Percentiles rank a stretch among this genome's conserved stretches.
Evolutionary conservation across 2,113 vertebrate species (phyloP).

Genomic region (Indicator maculatus): DNA sequence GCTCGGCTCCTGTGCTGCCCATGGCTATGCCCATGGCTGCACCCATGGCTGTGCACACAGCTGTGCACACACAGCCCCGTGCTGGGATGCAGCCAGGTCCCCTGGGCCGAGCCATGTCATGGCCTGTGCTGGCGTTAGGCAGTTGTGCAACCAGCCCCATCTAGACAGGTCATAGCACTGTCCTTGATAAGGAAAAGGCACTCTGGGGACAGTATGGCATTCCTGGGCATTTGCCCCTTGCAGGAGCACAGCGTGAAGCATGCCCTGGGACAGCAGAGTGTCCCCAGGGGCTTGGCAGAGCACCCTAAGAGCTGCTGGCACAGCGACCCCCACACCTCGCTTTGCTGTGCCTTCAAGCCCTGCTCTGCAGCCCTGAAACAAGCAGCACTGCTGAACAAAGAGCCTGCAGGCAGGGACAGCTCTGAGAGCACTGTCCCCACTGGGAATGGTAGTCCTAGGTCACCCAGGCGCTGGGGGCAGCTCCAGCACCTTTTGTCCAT

Average conservation of each 20-base stretch:
- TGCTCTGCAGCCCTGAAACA: background rate
- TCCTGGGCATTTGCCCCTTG: background rate
- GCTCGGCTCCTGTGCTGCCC: too few species aligned
- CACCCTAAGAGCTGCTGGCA: background rate
- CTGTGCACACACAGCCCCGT: background rate
- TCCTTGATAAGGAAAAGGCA: background rate
- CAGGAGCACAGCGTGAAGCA: background rate
- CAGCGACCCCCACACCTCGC: background rate
- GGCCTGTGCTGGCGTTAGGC: background rate
- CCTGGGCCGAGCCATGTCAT: background rate
- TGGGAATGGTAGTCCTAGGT: background rate
- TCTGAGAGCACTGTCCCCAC: background rate
- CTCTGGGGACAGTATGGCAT: background rate
- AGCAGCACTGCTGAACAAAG: conserved; percentile 4
- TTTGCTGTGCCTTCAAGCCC: background rate
- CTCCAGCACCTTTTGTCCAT: conserved; percentile 43
- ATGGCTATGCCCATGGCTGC: too few species aligned
- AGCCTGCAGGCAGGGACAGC: conserved; percentile 30
- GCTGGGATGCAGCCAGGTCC: background rate
- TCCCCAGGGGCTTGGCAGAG: background rate
- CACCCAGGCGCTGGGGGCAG: background rate
- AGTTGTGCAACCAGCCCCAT: conserved; percentile 19
- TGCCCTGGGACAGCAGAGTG: background rate
- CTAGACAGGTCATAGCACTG: background rate
- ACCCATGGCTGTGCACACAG: background rate